Evolutionary conservation across 2,113 vertebrate species (phyloP).

Genomic region (Chrysemys picta): DNA sequence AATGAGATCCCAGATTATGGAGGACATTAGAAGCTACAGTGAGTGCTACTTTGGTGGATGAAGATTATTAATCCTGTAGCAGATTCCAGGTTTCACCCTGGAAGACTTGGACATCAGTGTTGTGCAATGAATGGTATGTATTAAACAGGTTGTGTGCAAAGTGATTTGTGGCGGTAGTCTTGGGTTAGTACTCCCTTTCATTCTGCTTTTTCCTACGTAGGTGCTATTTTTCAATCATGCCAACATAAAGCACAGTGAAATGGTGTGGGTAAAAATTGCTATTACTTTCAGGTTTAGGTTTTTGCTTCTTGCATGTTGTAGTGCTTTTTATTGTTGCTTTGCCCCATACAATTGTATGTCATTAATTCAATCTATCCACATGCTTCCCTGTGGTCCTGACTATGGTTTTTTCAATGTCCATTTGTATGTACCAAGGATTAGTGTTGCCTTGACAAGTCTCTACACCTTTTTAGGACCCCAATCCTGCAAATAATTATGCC

Average conservation of each 20-base stretch:
- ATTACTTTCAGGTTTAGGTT: not conserved
- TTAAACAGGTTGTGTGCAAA: not conserved
- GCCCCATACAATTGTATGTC: not conserved
- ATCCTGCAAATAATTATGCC: not conserved
- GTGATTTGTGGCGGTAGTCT: not conserved
- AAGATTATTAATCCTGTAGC: not conserved
- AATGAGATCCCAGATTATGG: not conserved
- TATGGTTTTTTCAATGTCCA: not conserved
- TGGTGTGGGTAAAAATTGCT: not conserved
- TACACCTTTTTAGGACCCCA: not conserved
- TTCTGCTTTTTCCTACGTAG: slow-evolving; percentile 9
- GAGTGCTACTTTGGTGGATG: not conserved
- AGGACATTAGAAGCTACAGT: not conserved
- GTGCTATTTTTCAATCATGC: not conserved
- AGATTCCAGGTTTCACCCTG: accelerated
- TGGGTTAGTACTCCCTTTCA: not conserved
- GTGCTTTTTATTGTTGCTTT: not conserved
- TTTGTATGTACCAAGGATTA: not conserved
- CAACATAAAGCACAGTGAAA: not conserved
- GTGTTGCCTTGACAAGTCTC: not conserved
- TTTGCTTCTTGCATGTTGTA: not conserved
- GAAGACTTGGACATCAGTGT: not conserved
- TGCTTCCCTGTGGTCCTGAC: not conserved
- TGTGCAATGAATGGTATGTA: not conserved
- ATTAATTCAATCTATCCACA: not conserved